Evolutionary conservation across 2,888 invertebrate species (phyloP).

Genomic region (Trachelus iudaicus): DNA sequence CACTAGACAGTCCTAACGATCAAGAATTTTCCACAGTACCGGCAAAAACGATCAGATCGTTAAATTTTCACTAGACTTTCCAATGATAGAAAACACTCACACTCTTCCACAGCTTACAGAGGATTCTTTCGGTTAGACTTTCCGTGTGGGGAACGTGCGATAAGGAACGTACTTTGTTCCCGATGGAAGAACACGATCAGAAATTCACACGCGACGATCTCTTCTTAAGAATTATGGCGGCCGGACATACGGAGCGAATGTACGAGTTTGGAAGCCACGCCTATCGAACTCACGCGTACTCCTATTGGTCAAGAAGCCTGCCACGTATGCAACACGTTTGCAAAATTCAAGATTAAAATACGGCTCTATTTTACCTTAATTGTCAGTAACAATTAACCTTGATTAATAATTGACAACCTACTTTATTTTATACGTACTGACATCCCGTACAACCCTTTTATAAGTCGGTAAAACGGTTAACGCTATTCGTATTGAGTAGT

Average conservation of each 20-base stretch:
- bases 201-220: slow-evolving; percentile 40
- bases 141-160: background rate
- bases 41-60: slow-evolving; percentile 27
- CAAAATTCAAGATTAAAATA: background rate
- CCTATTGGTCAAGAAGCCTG: slow-evolving; percentile 51
- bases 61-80: slow-evolving; percentile 1
- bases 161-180: slow-evolving; percentile 3
- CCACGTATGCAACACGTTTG: slow-evolving; percentile 56
- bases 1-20: slow-evolving; percentile 4
- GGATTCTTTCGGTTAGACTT: slow-evolving; percentile 7
- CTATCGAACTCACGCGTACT: slow-evolving; percentile 46
- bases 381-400: slow-evolving; percentile 23
- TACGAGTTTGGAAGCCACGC: slow-evolving; percentile 55
- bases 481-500: background rate
- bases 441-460: background rate
- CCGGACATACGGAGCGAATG: slow-evolving; percentile 41
- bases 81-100: slow-evolving; percentile 14
- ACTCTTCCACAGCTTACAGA: slow-evolving; percentile 5
- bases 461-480: background rate
- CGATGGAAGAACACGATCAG: slow-evolving; percentile 25
- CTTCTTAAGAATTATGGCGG: slow-evolving; percentile 55
- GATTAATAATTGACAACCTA: slow-evolving; percentile 26
- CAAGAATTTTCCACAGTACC: slow-evolving; percentile 26
- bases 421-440: slow-evolving; percentile 14
- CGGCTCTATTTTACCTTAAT: slow-evolving; percentile 10